Percentiles rank a stretch among this genome's conserved stretches.
Conservation (phyloP, 2,888 invertebrate species). For the Himalopsyche japonica region DNA sequence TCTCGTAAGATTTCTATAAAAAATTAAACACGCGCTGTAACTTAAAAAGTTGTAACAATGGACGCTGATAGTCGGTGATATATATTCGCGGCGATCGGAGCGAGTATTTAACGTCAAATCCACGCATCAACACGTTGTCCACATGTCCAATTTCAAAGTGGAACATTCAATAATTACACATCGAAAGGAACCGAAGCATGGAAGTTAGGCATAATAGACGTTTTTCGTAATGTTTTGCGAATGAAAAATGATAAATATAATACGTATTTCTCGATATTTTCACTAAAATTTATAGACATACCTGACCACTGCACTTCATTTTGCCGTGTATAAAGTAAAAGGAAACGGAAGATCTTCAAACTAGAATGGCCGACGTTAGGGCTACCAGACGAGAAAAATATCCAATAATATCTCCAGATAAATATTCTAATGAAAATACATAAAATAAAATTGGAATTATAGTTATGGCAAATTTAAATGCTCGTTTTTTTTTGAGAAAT, state of each 20-base stretch:
- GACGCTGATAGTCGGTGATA: neutral
- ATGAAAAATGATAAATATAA: neutral
- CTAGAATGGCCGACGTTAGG: conserved; percentile 9
- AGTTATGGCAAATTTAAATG: too few relatives aligned
- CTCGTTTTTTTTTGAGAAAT: too few relatives aligned
- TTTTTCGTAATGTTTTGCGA: neutral
- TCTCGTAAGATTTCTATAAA: neutral
- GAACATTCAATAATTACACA: neutral
- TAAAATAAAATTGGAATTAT: too few relatives aligned
- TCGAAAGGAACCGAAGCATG: neutral
- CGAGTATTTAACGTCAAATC: conserved; percentile 15
- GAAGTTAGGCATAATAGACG: neutral
- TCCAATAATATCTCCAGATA: too few relatives aligned
- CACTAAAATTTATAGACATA: conserved; percentile 48
- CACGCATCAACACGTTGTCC: conserved; percentile 30
- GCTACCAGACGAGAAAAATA: neutral
- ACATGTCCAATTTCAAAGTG: conserved; percentile 18
- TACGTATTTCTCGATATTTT: neutral
- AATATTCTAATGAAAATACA: too few relatives aligned
- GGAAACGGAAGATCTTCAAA: conserved; percentile 46
- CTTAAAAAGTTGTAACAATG: neutral
- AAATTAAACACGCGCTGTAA: neutral
- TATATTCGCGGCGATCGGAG: neutral
- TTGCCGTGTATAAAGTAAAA: conserved; percentile 54
- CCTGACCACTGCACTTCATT: conserved; percentile 92